Conservation (phyloP, 2,113 vertebrate species). For the Cyphomyrus plagiostoma region DNA sequence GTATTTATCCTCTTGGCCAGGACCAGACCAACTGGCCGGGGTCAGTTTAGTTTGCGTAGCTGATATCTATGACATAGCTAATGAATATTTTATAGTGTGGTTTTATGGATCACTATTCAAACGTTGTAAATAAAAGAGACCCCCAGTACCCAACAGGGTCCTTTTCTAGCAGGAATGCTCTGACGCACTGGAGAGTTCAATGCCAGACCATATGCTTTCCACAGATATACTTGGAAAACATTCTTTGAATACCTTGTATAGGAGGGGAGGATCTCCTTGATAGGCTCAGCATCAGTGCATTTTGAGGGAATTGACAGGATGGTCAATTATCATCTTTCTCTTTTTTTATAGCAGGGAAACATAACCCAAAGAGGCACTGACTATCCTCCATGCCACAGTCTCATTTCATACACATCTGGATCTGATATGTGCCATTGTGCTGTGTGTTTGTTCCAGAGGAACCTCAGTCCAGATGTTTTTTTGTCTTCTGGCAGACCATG, state of each 20-base stretch:
- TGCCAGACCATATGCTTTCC: not conserved
- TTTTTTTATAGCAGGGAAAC: not conserved
- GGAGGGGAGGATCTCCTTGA: not conserved
- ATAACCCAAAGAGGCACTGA: constrained; percentile 24
- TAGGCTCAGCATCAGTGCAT: not conserved
- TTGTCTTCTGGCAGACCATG: constrained; percentile 51
- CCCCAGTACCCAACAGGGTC: not conserved
- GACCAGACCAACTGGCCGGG: not conserved
- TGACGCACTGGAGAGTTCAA: not conserved
- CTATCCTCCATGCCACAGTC: constrained; percentile 37
- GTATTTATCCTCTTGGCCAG: not conserved
- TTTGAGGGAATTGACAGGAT: not conserved
- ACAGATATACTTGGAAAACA: constrained; percentile 5
- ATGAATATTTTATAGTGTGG: not conserved
- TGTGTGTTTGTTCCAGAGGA: constrained; percentile 57
- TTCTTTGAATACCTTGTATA: constrained; percentile 5
- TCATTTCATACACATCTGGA: constrained; percentile 56
- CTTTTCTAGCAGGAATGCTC: not conserved
- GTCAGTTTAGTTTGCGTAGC: not conserved
- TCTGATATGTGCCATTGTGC: constrained; percentile 60
- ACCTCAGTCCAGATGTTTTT: constrained; percentile 70
- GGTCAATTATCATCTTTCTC: not conserved
- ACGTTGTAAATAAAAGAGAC: not conserved
- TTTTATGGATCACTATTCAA: not conserved
- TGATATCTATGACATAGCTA: constrained; percentile 8